Percentiles rank a stretch among this genome's conserved stretches.
phyloP scores from a whole-genome alignment of 2,797 vertebrate species.

The Onychomys arenicola region DNA sequence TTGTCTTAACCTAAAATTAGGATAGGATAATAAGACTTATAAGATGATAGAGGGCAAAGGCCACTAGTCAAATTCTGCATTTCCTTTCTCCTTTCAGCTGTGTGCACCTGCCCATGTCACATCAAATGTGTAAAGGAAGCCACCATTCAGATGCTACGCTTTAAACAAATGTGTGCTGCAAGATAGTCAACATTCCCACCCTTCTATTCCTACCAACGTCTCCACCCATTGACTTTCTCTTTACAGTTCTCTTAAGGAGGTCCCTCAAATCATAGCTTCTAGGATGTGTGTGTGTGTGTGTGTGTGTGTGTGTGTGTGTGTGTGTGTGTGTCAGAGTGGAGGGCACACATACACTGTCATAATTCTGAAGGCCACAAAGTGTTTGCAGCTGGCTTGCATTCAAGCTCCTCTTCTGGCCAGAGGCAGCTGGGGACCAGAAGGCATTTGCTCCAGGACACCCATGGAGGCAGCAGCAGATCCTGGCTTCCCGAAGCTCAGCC shows the following conservation, averaged over 20 bases:
- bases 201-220: background rate
- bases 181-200: background rate
- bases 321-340: background rate
- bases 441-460: background rate
- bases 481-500: background rate
- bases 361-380: background rate
- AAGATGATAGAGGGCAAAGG: background rate
- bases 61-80: background rate
- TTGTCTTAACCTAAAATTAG: background rate
- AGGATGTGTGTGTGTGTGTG: background rate
- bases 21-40: background rate
- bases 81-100: background rate
- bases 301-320: background rate
- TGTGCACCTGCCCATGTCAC: background rate
- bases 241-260: constrained; percentile 13
- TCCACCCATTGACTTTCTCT: background rate
- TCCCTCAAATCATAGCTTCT: background rate
- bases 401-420: background rate
- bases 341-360: background rate
- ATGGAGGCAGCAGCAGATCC: background rate
- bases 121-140: background rate
- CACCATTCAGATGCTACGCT: background rate
- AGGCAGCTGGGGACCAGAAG: background rate
- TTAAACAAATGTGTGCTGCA: background rate
- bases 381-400: background rate